phyloP scores from a whole-genome alignment of 2,113 vertebrate species.

The Balaeniceps rex region DNA sequence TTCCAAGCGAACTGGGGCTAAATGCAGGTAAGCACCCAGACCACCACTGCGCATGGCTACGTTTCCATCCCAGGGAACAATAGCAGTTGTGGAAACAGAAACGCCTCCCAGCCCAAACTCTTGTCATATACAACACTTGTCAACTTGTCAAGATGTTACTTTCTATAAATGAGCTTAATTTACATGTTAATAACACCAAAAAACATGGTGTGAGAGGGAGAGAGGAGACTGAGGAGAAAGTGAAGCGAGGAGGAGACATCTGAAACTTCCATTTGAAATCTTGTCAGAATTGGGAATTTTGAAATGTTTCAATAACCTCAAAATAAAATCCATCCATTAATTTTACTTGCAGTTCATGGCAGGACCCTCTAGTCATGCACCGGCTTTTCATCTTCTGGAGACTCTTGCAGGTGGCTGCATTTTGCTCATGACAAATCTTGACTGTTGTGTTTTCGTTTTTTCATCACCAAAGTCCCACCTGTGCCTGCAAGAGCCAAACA shows the following conservation, averaged over 20 bases:
- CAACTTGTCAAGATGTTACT: neutral
- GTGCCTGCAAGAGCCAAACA: neutral
- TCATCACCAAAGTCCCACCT: neutral
- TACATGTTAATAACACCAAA: constrained; percentile 4
- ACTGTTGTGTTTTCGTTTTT: neutral
- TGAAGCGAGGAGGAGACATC: neutral
- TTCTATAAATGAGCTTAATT: constrained; percentile 23
- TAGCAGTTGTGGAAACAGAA: neutral
- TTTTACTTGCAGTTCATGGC: neutral
- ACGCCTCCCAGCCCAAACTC: neutral
- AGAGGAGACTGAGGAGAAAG: neutral
- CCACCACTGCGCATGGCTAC: fast-evolving
- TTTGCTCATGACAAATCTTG: neutral
- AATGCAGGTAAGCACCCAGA: neutral
- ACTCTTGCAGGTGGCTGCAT: neutral
- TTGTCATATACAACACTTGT: neutral
- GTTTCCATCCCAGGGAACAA: neutral
- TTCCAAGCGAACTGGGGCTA: neutral
- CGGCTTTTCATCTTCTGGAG: neutral
- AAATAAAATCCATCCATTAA: neutral
- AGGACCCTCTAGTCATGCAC: neutral
- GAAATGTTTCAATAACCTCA: neutral
- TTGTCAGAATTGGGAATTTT: neutral
- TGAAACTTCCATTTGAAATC: neutral
- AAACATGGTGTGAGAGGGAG: neutral